phyloP scores from a whole-genome alignment of 2,888 invertebrate species.

The Slavum lentiscoides region DNA sequence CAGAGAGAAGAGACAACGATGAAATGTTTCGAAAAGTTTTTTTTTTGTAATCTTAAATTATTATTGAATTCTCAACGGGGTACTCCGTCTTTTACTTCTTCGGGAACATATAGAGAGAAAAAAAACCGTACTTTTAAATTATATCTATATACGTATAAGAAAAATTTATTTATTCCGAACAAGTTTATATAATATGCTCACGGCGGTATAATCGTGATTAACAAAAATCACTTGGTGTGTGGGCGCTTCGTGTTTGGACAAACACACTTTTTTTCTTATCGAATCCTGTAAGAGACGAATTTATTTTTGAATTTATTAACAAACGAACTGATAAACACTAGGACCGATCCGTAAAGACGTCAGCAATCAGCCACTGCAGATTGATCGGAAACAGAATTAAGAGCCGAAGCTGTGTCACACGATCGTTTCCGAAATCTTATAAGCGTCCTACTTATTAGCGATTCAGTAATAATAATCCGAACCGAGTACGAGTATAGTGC shows the following conservation, averaged over 20 bases:
- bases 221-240: not conserved
- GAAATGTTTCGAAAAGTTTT: slow-evolving; percentile 3
- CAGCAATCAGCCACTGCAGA: no score
- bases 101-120: not conserved
- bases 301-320: no score
- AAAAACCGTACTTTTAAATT: no score
- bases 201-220: not conserved
- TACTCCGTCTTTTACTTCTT: not conserved
- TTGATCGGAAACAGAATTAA: no score
- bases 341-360: no score
- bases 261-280: no score
- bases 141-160: not conserved
- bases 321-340: not conserved
- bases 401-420: no score
- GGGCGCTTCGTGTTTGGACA: not conserved
- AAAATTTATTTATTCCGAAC: slow-evolving; percentile 1
- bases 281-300: no score
- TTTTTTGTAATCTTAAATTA: slow-evolving; percentile 29
- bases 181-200: not conserved
- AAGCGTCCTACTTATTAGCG: no score
- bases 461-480: no score
- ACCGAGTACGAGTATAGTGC: no score
- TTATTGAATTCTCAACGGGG: not conserved
- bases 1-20: not conserved
- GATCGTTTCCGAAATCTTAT: no score